Evolutionary conservation across 2,888 invertebrate species (phyloP).

Genomic region (Megaustenia siamemsis): DNA sequence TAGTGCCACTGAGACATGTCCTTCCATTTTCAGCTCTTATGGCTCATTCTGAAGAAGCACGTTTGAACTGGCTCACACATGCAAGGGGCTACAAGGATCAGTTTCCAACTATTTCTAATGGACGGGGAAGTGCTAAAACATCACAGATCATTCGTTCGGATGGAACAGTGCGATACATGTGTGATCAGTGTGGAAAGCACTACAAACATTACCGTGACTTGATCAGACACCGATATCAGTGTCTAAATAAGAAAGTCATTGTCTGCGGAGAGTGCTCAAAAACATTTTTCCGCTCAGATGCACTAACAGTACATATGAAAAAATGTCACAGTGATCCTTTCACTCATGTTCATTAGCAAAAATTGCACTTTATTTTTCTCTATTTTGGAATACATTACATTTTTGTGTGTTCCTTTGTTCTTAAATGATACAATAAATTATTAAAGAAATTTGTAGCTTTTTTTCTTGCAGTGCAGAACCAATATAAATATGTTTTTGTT

Average conservation of each 20-base stretch:
- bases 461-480: too few relatives aligned
- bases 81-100: conserved; percentile 13
- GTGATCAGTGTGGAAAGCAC: conserved; percentile 39
- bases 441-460: too few relatives aligned
- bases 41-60: conserved; percentile 19
- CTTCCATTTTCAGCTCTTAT: conserved; percentile 41
- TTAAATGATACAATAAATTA: too few relatives aligned
- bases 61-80: neutral
- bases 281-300: conserved; percentile 43
- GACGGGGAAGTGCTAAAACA: conserved; percentile 32
- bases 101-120: neutral
- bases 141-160: conserved; percentile 19
- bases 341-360: neutral
- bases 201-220: conserved; percentile 39
- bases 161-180: conserved; percentile 43
- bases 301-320: conserved; percentile 32
- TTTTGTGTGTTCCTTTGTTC: neutral
- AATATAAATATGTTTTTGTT: too few relatives aligned
- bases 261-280: conserved; percentile 39
- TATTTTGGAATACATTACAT: neutral
- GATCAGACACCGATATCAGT: conserved; percentile 39
- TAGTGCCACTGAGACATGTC: conserved; percentile 37
- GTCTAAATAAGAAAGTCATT: conserved; percentile 32
- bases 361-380: neutral
- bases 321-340: conserved; percentile 22